phyloP scores from a whole-genome alignment of 2,113 vertebrate genomes.

The Corythornis vintsioides region DNA sequence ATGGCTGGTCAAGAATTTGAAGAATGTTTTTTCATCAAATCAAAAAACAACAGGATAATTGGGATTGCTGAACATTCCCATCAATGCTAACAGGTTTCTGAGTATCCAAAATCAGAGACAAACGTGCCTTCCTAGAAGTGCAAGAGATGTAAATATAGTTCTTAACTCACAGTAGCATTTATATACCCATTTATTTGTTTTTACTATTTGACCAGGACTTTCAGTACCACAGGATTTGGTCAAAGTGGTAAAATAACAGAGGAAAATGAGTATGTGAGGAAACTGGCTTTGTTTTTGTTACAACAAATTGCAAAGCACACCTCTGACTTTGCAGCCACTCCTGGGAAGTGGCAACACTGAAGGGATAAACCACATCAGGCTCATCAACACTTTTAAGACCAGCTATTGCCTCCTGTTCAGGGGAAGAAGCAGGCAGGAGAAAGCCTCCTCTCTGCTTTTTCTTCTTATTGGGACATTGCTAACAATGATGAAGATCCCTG shows the following conservation, averaged over 20 bases:
- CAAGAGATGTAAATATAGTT: neutral
- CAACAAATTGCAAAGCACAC: neutral
- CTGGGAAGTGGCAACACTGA: neutral
- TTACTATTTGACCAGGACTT: neutral
- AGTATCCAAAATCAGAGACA: neutral
- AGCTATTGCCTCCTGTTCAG: neutral
- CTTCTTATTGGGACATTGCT: neutral
- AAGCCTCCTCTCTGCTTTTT: neutral
- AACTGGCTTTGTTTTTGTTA: neutral
- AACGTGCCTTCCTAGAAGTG: neutral
- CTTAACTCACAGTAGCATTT: neutral
- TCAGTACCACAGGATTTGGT: neutral
- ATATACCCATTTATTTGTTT: neutral
- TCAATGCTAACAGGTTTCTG: neutral
- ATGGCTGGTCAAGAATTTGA: neutral
- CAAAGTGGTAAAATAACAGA: constrained; percentile 4
- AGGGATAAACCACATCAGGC: neutral
- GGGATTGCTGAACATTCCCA: neutral
- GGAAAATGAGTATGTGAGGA: neutral
- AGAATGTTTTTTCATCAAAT: neutral
- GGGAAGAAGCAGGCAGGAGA: neutral
- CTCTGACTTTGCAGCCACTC: neutral
- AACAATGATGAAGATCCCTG: neutral
- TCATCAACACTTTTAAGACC: neutral
- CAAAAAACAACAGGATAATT: neutral